Evolutionary conservation across 2,888 invertebrate species (phyloP), one percentile per base, ranked within the genome.

Genomic region (Hyposoter didymator): DNA sequence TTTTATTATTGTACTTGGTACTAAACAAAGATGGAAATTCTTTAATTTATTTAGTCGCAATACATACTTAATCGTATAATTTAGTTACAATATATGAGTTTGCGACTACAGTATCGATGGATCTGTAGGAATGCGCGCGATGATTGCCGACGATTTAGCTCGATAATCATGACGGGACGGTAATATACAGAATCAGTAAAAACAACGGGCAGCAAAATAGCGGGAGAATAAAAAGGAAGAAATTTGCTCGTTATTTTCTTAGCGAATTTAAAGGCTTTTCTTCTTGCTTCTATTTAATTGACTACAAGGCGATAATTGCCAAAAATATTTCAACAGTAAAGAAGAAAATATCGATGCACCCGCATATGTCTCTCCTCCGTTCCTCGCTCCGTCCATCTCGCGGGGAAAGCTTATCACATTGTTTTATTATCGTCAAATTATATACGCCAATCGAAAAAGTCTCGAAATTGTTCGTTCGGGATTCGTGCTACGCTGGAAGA

Each of bases 1-100:
- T 66, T 78, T 78, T 79, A 55, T 86, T 85, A 82, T 86, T 80
- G 80, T 85, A 85, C 85, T 79, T 82, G 75, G 47, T 83, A 80
- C 82, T 80, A 76, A 85, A 85, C 72, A 83, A 82, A 73, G 52
- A 76, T 80, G 79, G 72, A 83, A 87, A 80, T 87, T 69, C 28
- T 66, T 82, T 47, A 62, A 45, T 84, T 80, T 69, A 70, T 47
- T 43, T 78, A 35, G 32, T 72, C n/a, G 62, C 49, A 72, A 66
- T 70, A 78, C 45, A 78, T 82, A 78, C 67, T 32, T 43, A 47
- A 64, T 67, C 62, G 43, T 64, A 64, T 64, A 75, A 47, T 52
- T 55, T 64, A 39, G 73, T 22, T 69, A 19, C 49, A 59, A 59
- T 59, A 59, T 59, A 28, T n/a, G n/a, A 6, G 59, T 59, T 14